Evolutionary conservation across 1,140 invertebrate genomes (phyloP).

Genomic region (Drosophila subpulchrella): DNA sequence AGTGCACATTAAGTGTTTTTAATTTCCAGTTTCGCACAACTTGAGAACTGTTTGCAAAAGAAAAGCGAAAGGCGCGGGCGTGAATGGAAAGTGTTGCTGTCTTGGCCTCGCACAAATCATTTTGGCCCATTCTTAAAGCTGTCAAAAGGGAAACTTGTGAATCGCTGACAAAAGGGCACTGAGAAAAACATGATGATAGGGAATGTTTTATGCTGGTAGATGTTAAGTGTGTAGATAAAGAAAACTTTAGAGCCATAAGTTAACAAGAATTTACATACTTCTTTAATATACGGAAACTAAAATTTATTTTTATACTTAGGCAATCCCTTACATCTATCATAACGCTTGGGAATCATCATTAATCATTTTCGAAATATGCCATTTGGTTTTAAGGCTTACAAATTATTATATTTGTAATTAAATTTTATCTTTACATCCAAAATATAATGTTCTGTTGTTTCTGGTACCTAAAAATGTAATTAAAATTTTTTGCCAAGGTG

Average conservation of each 20-base stretch:
- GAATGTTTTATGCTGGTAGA: not conserved
- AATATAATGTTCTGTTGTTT: too few species aligned
- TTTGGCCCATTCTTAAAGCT: constrained; percentile 28
- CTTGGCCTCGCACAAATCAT: constrained; percentile 49
- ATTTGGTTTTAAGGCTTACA: not conserved
- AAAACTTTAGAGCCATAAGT: too few species aligned
- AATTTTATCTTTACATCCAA: too few species aligned
- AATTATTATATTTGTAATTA: too few species aligned
- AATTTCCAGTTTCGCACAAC: constrained; percentile 74
- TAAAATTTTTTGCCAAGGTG: not conserved
- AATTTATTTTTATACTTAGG: too few species aligned
- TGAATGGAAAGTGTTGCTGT: constrained; percentile 34
- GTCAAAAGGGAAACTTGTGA: constrained; percentile 13
- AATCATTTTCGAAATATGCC: not conserved
- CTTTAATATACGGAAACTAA: not conserved
- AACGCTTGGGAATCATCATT: too few species aligned
- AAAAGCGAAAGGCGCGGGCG: constrained; percentile 50
- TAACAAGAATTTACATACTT: not conserved
- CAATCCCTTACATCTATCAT: too few species aligned
- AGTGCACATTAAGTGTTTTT: constrained; percentile 81
- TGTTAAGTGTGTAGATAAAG: not conserved
- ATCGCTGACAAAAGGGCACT: not conserved
- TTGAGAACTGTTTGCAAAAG: constrained; percentile 59
- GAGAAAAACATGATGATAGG: not conserved
- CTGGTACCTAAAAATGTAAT: not conserved